These are phyloP conservation scores for Phodopus roborovskii DNA, from an alignment of 2,113 vertebrate genomes.

Conservation along the genomic window DNA sequence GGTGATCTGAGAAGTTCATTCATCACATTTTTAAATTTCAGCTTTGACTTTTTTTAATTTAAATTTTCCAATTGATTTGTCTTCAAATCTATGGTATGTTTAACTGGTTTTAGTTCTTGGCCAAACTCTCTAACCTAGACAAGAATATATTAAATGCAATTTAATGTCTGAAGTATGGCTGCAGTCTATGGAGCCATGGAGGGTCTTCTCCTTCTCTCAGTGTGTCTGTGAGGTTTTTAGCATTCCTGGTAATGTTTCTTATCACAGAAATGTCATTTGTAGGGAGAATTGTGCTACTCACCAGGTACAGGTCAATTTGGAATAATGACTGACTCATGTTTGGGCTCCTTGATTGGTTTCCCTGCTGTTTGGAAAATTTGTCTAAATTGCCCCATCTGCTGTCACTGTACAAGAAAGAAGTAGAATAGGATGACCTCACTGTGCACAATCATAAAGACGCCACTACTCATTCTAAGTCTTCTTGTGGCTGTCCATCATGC, in stretches of 20 bases:
- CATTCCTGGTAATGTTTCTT: background rate
- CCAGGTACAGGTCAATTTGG: background rate
- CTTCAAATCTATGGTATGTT: background rate
- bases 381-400: background rate
- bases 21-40: background rate
- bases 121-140: background rate
- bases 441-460: background rate
- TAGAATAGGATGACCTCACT: background rate
- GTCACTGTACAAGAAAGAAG: background rate
- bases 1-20: background rate
- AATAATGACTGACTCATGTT: background rate
- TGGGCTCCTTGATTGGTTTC: background rate
- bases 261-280: background rate
- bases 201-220: background rate
- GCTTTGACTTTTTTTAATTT: background rate
- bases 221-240: background rate
- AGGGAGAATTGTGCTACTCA: background rate
- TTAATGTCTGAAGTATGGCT: background rate
- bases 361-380: background rate
- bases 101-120: background rate
- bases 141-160: background rate
- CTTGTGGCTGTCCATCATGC: background rate
- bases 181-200: background rate
- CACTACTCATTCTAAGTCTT: background rate
- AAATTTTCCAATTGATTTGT: constrained; percentile 5